Conservation (phyloP, 1,140 invertebrate genomes). For the Drosophila sucinea region DNA sequence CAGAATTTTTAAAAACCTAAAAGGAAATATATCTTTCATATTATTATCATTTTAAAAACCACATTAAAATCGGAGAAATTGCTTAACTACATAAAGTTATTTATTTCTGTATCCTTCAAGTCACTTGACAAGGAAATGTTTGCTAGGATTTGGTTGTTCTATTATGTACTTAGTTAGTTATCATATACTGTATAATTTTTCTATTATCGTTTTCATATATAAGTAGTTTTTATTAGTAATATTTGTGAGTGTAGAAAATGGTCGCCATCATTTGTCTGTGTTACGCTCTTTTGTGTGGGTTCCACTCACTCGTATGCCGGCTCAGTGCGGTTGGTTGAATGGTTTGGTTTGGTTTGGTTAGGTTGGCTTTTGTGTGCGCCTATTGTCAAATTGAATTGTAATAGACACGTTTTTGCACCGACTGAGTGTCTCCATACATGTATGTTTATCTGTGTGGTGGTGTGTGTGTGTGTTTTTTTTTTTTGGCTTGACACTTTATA, state of each 20-base stretch:
- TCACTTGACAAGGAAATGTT: too few species aligned
- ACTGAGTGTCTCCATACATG: conserved; percentile 16
- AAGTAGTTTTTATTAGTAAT: too few species aligned
- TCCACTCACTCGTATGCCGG: conserved; percentile 28
- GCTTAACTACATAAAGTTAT: too few species aligned
- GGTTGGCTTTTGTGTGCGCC: conserved; percentile 75
- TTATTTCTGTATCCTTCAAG: too few species aligned
- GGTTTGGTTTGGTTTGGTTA: conserved; percentile 65
- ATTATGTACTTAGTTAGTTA: too few species aligned
- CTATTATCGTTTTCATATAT: too few species aligned
- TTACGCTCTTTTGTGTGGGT: conserved; percentile 17
- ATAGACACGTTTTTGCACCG: conserved; percentile 74
- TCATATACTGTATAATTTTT: too few species aligned
- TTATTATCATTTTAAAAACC: too few species aligned
- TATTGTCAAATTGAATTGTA: conserved; percentile 82
- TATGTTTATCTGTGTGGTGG: background rate
- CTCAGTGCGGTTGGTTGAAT: conserved; percentile 64
- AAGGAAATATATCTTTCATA: too few species aligned
- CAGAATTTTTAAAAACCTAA: too few species aligned
- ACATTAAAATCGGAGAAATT: too few species aligned
- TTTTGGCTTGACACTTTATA: conserved; percentile 69
- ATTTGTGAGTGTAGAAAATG: background rate
- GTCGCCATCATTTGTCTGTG: conserved; percentile 13
- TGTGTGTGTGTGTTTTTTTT: conserved; percentile 26
- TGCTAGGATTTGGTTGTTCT: too few species aligned